Evolutionary conservation across 2,888 invertebrate genomes (phyloP).

Genomic region (Parasteatoda lunata): DNA sequence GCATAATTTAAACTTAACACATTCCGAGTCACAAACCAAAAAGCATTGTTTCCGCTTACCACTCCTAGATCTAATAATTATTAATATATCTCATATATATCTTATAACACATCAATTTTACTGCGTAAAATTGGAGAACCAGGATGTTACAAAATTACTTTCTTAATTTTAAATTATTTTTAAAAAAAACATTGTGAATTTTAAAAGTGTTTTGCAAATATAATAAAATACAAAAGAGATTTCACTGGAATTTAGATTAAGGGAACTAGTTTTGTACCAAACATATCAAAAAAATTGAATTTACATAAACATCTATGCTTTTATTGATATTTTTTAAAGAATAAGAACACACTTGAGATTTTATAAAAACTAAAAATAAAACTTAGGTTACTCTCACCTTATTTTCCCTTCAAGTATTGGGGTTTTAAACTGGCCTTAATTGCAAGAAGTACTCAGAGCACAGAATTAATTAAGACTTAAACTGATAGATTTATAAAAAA

Average conservation of each 20-base stretch:
- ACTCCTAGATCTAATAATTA: too few species aligned
- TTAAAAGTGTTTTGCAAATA: background rate
- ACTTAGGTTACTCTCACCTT: slow-evolving; percentile 31
- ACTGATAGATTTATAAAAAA: too few species aligned
- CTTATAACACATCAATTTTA: too few species aligned
- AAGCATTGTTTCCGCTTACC: too few species aligned
- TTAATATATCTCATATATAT: too few species aligned
- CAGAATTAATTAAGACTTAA: too few species aligned
- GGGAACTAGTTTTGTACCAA: slow-evolving; percentile 19
- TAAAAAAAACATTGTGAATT: background rate
- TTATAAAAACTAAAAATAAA: slow-evolving; percentile 46
- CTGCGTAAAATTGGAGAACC: too few species aligned
- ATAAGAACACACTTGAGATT: slow-evolving; percentile 51
- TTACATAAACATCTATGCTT: slow-evolving; percentile 26
- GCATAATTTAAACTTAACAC: too few species aligned
- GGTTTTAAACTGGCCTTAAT: background rate
- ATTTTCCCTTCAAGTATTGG: too few species aligned
- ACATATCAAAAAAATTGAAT: background rate
- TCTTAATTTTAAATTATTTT: background rate
- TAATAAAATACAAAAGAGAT: background rate
- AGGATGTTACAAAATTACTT: too few species aligned
- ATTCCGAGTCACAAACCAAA: too few species aligned
- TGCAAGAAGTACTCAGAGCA: background rate
- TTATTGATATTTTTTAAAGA: slow-evolving; percentile 7
- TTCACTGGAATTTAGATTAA: slow-evolving; percentile 9